Evolutionary conservation across 2,113 vertebrate species (phyloP), one percentile per base, ranked within the genome.

Genomic region (Mesembrinibis cayennensis): DNA sequence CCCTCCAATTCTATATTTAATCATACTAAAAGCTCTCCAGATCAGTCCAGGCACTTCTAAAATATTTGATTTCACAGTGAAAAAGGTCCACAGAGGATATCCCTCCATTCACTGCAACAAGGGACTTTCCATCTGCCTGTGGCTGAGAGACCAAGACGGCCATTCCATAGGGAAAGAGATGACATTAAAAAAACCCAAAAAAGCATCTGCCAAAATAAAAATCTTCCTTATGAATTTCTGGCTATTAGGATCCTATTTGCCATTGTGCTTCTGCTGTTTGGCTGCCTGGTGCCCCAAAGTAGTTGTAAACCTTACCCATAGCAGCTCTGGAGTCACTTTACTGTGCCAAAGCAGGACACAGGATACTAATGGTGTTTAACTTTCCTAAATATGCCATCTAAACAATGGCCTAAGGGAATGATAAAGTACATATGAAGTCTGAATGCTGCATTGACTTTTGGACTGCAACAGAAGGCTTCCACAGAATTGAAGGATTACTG

Each of bases 401-500:
- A 79, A 2, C 36, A 34, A 22, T 13, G 40, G 66, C 87, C 81
- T 61, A 34, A 19, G 92, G 91, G 95, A 93, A 71, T 2, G 29
- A 45, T 13, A 42, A 80, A 16, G 40, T 80, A 50, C 73, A 29
- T 12, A 38, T 11, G 87, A 91, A 91, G 83, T 59, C 87, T 91
- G 84, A 91, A 91, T 59, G 87, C 84, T 93, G 93, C 93, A 93
- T 30, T 95, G 91, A 50, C 83, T 95, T 95, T 19, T 77, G 84
- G 78, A 93, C 10, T 90, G 89, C 73, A 91, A 77, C 94, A 97
- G 95, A 91, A 93, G 84, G 93, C 93, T 95, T 40, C 66, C 84
- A 53, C 45, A 42, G 66, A 72, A 81, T 0, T 82, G 93, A 91
- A 67, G 62, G 78, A 94, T 93, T 95, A 88, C 55, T 73, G 62